Conservation (phyloP, 2,888 invertebrate species). For the Polyploca ridens region DNA sequence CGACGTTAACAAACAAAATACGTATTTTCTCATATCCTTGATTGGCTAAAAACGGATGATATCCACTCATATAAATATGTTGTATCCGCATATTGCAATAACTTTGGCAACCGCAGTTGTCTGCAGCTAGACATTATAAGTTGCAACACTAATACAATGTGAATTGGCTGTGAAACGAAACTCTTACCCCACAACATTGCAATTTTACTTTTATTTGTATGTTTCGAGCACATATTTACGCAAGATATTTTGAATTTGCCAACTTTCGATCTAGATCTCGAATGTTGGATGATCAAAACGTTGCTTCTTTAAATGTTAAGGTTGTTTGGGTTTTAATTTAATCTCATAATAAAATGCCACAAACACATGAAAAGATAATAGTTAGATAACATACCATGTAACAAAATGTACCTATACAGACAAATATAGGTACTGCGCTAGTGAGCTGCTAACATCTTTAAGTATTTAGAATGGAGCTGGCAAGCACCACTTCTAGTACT, state of each 20-base stretch:
- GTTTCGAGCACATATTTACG: background rate
- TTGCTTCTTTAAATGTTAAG: background rate
- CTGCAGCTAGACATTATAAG: background rate
- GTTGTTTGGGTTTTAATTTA: background rate
- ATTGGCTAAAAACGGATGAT: conserved; percentile 3
- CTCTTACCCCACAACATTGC: conserved; percentile 57
- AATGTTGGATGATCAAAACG: background rate
- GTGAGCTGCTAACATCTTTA: no score
- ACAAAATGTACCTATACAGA: no score
- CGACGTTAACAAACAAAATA: background rate
- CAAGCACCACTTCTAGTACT: no score
- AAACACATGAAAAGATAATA: no score
- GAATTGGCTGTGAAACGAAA: conserved; percentile 49
- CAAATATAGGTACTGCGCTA: no score
- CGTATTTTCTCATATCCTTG: background rate
- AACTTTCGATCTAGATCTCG: background rate
- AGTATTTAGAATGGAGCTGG: no score
- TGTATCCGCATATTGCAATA: conserved; percentile 1
- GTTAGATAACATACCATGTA: no score
- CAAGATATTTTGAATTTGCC: background rate
- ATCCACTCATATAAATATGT: background rate
- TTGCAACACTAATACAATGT: conserved; percentile 8
- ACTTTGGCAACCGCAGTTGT: background rate
- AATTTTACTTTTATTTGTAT: conserved; percentile 35
- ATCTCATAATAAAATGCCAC: no score